A percentile compares a stretch with the other conserved stretches of the same genome.
phyloP scores from a whole-genome alignment of 2,113 vertebrate genomes.

The Suncus etruscus region DNA sequence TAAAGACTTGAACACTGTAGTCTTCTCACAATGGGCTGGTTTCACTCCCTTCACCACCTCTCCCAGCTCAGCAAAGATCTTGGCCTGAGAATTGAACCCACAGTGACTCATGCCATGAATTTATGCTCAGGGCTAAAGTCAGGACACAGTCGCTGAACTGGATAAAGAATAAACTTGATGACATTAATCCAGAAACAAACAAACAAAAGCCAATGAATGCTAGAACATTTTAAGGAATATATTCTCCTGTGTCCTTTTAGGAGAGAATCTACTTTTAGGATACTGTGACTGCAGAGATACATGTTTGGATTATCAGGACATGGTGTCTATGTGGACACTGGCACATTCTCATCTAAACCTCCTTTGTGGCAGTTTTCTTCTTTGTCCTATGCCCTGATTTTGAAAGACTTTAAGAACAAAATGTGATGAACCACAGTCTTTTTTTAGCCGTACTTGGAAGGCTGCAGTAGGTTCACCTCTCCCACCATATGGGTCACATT shows the following conservation, averaged over 20 bases:
- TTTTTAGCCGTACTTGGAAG: neutral
- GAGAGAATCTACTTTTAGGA: neutral
- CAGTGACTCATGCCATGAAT: neutral
- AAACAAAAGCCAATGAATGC: too few species aligned
- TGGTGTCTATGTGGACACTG: neutral
- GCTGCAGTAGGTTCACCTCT: neutral
- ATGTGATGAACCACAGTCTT: neutral
- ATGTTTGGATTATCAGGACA: neutral
- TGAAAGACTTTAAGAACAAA: neutral
- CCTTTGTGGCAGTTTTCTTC: neutral
- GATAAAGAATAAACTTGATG: neutral
- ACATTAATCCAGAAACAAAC: neutral
- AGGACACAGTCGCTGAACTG: neutral
- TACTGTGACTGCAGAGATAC: neutral
- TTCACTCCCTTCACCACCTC: slow-evolving; percentile 93
- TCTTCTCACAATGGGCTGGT: slow-evolving; percentile 92
- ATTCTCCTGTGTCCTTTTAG: neutral
- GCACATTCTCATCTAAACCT: neutral
- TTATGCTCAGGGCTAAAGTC: too few species aligned
- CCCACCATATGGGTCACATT: neutral
- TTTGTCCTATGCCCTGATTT: neutral
- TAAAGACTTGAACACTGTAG: slow-evolving; percentile 96
- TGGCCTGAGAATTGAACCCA: slow-evolving; percentile 86
- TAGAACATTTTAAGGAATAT: neutral
- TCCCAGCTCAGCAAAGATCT: slow-evolving; percentile 96